These are phyloP conservation scores for Helobdella robusta DNA, from an alignment of 2,888 invertebrate genomes.

Conservation along the genomic window DNA sequence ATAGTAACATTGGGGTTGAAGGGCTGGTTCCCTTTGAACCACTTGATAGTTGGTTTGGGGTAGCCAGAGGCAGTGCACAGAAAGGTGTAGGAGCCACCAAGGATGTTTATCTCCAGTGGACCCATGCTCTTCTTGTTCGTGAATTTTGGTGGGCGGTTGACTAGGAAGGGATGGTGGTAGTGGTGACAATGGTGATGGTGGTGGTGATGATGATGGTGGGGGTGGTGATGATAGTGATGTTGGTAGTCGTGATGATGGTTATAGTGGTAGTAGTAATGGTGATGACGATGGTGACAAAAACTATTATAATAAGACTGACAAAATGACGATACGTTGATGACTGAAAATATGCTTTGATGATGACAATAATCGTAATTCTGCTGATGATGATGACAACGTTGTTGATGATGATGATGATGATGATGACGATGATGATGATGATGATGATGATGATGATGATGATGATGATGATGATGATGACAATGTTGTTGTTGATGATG, in stretches of 20 bases:
- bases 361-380: neutral
- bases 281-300: too few species aligned
- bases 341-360: too few species aligned
- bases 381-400: constrained; percentile 13
- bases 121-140: too few species aligned
- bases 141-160: neutral
- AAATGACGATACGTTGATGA: too few species aligned
- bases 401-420: constrained; percentile 17
- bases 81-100: too few species aligned
- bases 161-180: neutral
- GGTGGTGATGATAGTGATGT: neutral
- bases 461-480: constrained; percentile 15
- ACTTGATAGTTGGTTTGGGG: constrained; percentile 26
- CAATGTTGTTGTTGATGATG: constrained; percentile 31
- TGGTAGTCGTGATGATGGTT: neutral
- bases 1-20: neutral
- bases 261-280: constrained; percentile 12
- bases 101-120: too few species aligned
- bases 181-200: neutral
- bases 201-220: neutral
- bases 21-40: constrained; percentile 24
- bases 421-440: constrained; percentile 13
- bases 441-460: constrained; percentile 16
- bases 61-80: constrained; percentile 27
- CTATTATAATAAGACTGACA: too few species aligned